Evolutionary conservation across 1,140 invertebrate species (phyloP).

Genomic region (Akabosia matsudoensis): DNA sequence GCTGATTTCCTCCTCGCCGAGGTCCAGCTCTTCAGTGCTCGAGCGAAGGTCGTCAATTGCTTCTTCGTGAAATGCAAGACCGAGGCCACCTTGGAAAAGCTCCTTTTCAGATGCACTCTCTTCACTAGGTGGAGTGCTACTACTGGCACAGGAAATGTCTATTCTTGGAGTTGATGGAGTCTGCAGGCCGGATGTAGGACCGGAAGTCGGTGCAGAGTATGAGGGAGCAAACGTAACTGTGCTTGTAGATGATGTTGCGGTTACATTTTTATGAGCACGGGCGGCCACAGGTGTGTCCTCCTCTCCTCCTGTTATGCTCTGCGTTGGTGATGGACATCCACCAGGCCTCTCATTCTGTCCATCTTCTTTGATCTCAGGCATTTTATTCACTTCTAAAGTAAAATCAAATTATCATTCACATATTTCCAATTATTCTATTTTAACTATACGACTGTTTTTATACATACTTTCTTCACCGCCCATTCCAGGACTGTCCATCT

Average conservation of each 20-base stretch:
- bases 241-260: constrained; percentile 17
- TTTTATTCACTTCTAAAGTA: constrained; percentile 37
- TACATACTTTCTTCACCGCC: constrained; percentile 48
- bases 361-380: constrained; percentile 69
- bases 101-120: constrained; percentile 76
- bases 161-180: constrained; percentile 75
- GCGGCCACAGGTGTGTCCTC: constrained; percentile 1
- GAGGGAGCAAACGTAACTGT: constrained; percentile 33
- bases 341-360: constrained; percentile 29
- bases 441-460: neutral
- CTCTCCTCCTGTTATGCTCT: neutral
- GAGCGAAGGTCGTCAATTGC: constrained; percentile 74
- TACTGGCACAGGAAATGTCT: constrained; percentile 79
- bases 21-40: constrained; percentile 54
- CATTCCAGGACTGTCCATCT: constrained; percentile 63
- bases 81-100: constrained; percentile 56
- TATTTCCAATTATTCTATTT: neutral
- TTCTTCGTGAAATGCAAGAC: constrained; percentile 68
- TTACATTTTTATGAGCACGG: constrained; percentile 4
- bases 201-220: constrained; percentile 41
- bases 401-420: neutral
- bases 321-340: neutral
- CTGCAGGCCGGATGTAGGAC: constrained; percentile 54
- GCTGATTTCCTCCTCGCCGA: constrained; percentile 41
- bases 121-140: constrained; percentile 76